Conservation (phyloP, 2,113 vertebrate species). For the Holacanthus passer region DNA sequence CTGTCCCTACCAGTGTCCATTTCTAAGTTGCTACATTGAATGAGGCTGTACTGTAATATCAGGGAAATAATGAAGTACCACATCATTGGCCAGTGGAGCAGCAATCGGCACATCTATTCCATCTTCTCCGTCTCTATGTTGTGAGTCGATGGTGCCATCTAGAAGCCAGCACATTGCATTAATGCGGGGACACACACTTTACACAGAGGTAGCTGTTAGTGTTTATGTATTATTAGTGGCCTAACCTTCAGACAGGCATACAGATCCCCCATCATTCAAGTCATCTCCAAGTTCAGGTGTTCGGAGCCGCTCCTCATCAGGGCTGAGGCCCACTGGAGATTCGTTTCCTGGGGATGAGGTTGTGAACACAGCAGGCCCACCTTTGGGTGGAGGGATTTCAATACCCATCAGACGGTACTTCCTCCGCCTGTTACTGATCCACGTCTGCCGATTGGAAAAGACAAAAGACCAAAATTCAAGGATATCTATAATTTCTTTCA, state of each 20-base stretch:
- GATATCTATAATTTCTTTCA: background rate
- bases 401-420: slow-evolving; percentile 99
- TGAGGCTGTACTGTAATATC: slow-evolving; percentile 8
- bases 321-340: slow-evolving; percentile 86
- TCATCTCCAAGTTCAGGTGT: slow-evolving; percentile 89
- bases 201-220: background rate
- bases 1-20: background rate
- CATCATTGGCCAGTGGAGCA: slow-evolving; percentile 85
- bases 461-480: background rate
- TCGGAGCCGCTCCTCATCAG: slow-evolving; percentile 85
- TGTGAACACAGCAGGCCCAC: slow-evolving; percentile 93
- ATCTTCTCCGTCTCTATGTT: slow-evolving; percentile 85
- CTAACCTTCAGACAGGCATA: slow-evolving; percentile 94
- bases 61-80: slow-evolving; percentile 84
- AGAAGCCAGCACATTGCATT: slow-evolving; percentile 66
- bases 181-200: slow-evolving; percentile 9
- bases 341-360: slow-evolving; percentile 86
- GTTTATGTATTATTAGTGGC: background rate
- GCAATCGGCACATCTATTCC: slow-evolving; percentile 81
- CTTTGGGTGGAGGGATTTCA: slow-evolving; percentile 95
- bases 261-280: slow-evolving; percentile 90
- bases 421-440: slow-evolving; percentile 98
- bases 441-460: slow-evolving; percentile 87
- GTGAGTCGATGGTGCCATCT: slow-evolving; percentile 90
- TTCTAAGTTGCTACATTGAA: slow-evolving; percentile 1